These are phyloP conservation scores for Callipepla squamata DNA, from an alignment of 2,113 vertebrate genomes.

Conservation along the genomic window DNA sequence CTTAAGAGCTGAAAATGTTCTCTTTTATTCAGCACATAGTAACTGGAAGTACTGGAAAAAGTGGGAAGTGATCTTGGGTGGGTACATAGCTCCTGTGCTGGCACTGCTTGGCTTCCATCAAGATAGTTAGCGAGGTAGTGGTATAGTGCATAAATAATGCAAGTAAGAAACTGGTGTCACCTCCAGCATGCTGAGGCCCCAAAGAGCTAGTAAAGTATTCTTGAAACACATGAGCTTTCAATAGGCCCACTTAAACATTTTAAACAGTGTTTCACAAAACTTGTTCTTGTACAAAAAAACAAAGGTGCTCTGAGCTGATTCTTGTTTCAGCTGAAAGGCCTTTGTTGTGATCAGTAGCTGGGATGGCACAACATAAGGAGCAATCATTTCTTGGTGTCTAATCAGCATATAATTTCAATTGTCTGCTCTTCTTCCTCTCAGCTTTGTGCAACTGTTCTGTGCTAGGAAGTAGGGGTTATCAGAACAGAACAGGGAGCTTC, in stretches of 20 bases:
- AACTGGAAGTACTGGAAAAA: neutral
- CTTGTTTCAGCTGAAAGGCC: neutral
- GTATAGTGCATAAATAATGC: neutral
- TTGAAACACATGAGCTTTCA: neutral
- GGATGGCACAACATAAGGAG: neutral
- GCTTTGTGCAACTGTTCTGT: neutral
- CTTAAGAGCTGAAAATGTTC: neutral
- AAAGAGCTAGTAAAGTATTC: neutral
- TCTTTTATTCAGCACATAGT: too few species aligned
- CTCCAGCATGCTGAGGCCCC: neutral
- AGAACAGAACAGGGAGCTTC: neutral
- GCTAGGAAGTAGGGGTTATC: neutral
- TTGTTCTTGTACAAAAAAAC: neutral
- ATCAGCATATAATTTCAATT: slow-evolving; percentile 33
- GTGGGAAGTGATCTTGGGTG: neutral
- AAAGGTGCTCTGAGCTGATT: neutral
- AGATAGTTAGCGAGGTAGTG: neutral
- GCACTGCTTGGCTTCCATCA: neutral
- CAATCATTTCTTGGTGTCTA: slow-evolving; percentile 36
- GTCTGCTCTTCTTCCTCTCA: neutral
- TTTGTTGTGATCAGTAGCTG: neutral
- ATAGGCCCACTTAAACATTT: neutral
- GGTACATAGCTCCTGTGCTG: neutral
- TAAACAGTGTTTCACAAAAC: neutral
- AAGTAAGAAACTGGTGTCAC: neutral